Base-by-base conservation (phyloP, 2,797 vertebrate genomes). In the Orientallactaga sibirica region DNA sequence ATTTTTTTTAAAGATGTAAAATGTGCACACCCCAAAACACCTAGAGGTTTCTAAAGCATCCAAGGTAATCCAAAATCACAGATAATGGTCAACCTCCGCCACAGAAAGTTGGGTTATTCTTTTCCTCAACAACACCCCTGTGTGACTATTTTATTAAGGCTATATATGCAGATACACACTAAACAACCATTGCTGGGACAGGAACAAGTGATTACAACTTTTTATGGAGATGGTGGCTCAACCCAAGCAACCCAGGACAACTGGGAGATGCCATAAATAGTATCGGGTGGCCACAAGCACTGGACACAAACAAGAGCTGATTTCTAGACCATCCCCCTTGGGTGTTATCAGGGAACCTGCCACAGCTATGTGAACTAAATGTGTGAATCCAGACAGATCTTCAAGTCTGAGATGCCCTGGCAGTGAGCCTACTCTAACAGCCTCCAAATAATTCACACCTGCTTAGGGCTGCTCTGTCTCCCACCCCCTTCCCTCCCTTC, bases 401-500 rank as follows among this genome's bases (percentile, higher is more conserved):
- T 70, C 67, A 5, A 79, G 0, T 88, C 86, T 83, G 82, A 94
- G 67, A 84, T 33, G 66, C 70, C 85, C 84, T 82, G 95, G 96
- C 94, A 95, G 93, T 29, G 61, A 1, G 43, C 86, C 94, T 79
- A 48, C 92, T 89, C 66, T n/a, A 92, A 94, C 48, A 88, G 62
- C 5, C 75, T 82, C 76, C 93, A 95, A 91, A 96, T 55, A 94
- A 74, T 80, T 97, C 93, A 64, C 77, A 95, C 94, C 93, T 96
- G 94, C 93, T 88, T 20, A 74, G 27, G 78, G 82, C 90, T 73
- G 86, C 92, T 89, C 62, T 61, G 18, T 2, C 74, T 79, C 58
- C 58, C 58, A 20, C 4, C 33, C 58, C 68, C 33, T 16, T 27
- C 82, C 2, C 33, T 16, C 10, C 4, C 20, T 25, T 5, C n/a